Evolutionary conservation across 2,888 invertebrate species (phyloP), one percentile per base, ranked within the genome.

Genomic region (Xanthostigma xanthostigma): DNA sequence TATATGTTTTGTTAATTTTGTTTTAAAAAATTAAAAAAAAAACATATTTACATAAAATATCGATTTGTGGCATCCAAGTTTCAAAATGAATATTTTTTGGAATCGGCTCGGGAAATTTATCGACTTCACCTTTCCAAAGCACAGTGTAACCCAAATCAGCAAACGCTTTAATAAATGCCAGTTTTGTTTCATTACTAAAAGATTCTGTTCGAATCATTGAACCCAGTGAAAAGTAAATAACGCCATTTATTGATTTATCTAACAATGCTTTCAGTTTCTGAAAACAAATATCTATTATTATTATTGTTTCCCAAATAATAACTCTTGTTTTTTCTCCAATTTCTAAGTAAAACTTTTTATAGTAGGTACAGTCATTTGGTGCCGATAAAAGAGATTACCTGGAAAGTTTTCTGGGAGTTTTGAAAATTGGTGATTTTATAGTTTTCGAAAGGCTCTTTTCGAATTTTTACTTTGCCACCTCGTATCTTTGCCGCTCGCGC

Each of bases 201-300:
- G 72, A 71, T 59, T 75, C 75, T 36, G 73, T 72, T 14, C 69
- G 62, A 1, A 78, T 65, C 70, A 76, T 73, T 8, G 76, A 76
- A 9, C 77, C 77, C 55, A 77, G 73, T 53, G 74, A 74, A 65
- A 76, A 73, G 58, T 73, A 76, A 49, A 78, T 71, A 27, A 75
- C 68, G 8, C 66, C 65, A 13, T 60, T 55, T 40, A 53, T 43
- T 13, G 57, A 54, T 17, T 54, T 55, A 36, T 58, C 52, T 45
- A 63, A 53, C 53, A 58, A 59, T 46, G 58, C 51, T 51, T 58
- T 52, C 38, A 59, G 49, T 53, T 59, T 50, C 58, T 60, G 27
- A 27, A 27, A 27, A 27, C 17, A 17, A 17, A 17, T 17, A 17
- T 17, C 17, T 17, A 17, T 17, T 17, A 17, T 17, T 17, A 17